These are phyloP conservation scores for Standfussiana lucernea DNA, from an alignment of 2,888 invertebrate species.

Conservation along the genomic window DNA sequence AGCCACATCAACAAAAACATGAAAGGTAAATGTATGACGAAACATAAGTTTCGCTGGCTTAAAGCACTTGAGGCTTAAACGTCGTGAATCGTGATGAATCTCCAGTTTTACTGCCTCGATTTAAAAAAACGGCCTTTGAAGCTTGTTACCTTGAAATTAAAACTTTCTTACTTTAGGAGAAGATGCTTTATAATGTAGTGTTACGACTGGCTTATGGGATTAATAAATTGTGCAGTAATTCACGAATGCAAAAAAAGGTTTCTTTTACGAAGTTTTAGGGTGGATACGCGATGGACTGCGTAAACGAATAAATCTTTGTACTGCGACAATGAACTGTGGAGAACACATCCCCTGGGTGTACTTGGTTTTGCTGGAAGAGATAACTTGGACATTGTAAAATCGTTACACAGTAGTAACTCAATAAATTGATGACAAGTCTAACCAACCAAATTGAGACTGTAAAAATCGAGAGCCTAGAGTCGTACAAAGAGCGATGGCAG, in stretches of 20 bases:
- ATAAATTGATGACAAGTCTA: background rate
- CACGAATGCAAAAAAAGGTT: background rate
- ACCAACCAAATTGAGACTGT: background rate
- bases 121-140: background rate
- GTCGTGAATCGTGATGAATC: conserved; percentile 7
- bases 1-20: background rate
- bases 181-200: conserved; percentile 1
- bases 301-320: conserved; percentile 17
- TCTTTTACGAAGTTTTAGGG: background rate
- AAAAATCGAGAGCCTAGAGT: background rate
- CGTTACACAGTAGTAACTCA: background rate
- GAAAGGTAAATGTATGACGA: background rate
- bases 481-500: background rate
- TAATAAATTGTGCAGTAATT: background rate
- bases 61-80: conserved; percentile 14
- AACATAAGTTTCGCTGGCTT: background rate
- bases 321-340: background rate
- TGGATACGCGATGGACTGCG: background rate
- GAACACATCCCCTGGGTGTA: background rate
- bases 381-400: background rate
- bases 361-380: background rate
- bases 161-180: background rate
- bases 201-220: background rate
- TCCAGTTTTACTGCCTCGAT: conserved; percentile 11
- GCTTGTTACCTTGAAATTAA: conserved; percentile 18